Percentiles rank a stretch among this genome's conserved stretches.
Conservation (phyloP, 2,113 vertebrate species). For the Mormoops blainvillei region DNA sequence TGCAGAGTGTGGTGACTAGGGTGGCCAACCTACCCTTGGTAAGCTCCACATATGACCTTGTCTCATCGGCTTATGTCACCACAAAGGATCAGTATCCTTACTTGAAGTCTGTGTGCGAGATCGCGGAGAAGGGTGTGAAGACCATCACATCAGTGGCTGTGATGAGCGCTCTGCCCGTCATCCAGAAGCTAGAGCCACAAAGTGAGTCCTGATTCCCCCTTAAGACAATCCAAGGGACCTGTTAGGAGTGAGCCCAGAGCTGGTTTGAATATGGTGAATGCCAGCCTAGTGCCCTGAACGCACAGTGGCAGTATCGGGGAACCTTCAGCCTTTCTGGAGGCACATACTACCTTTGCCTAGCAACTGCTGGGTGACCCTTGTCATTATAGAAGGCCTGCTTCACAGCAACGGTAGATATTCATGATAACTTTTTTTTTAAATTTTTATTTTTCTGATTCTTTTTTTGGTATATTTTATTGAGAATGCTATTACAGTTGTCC, state of each 20-base stretch:
- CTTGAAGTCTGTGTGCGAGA: conserved; percentile 84
- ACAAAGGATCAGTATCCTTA: conserved; percentile 85
- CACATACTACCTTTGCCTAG: neutral
- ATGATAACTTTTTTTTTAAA: neutral
- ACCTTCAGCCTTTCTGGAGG: neutral
- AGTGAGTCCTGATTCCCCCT: conserved; percentile 81
- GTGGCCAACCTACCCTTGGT: conserved; percentile 86
- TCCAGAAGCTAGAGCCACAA: conserved; percentile 88
- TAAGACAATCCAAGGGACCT: too few relatives aligned
- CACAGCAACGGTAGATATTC: neutral
- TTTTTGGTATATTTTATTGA: too few relatives aligned
- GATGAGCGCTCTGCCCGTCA: conserved; percentile 83
- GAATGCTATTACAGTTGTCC: too few relatives aligned
- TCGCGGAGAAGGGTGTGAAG: conserved; percentile 84
- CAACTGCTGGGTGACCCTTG: neutral
- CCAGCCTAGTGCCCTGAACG: neutral
- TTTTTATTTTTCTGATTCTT: too few relatives aligned
- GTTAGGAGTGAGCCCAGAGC: neutral
- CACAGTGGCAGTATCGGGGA: neutral
- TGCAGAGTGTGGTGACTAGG: conserved; percentile 82
- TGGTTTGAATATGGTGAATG: neutral
- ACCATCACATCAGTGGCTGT: conserved; percentile 86
- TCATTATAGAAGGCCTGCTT: neutral
- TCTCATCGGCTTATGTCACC: conserved; percentile 81
- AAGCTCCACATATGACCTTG: conserved; percentile 84